Percentiles rank a stretch among this genome's conserved stretches.
phyloP scores from a whole-genome alignment of 1,140 invertebrate species.

The Tetragonula clypearis region DNA sequence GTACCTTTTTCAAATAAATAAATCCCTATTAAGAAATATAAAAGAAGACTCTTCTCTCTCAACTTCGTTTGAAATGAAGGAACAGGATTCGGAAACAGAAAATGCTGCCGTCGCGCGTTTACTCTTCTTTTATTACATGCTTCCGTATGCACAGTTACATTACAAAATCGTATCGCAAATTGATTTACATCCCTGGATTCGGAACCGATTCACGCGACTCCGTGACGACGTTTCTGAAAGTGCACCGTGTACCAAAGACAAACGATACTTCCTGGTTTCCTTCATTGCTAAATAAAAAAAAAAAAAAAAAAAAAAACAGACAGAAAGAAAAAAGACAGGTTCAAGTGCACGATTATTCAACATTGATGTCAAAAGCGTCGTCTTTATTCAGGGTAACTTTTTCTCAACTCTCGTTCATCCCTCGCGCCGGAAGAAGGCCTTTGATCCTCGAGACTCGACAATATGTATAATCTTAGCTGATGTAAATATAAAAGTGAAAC shows the following conservation, averaged over 20 bases:
- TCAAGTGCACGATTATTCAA: background rate
- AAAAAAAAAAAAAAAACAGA: background rate
- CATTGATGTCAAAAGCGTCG: background rate
- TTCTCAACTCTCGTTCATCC: background rate
- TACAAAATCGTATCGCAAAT: conserved; percentile 73
- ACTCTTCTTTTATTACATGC: conserved; percentile 74
- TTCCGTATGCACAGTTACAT: conserved; percentile 74
- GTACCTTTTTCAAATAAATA: background rate
- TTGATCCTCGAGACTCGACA: background rate
- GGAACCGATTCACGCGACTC: conserved; percentile 29
- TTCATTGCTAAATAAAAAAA: background rate
- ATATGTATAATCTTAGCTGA: conserved; percentile 11
- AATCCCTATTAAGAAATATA: background rate
- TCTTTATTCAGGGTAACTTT: background rate
- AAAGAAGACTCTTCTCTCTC: background rate
- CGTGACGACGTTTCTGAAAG: conserved; percentile 10
- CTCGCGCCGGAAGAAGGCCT: background rate
- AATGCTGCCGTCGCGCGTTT: conserved; percentile 17
- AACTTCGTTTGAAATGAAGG: too few species aligned
- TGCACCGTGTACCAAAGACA: background rate
- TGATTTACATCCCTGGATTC: conserved; percentile 57
- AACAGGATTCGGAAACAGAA: background rate
- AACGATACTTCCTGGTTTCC: background rate
- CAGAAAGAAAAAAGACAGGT: background rate
- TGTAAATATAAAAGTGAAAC: conserved; percentile 31